A percentile compares a stretch with the other conserved stretches of the same genome.
phyloP scores from a whole-genome alignment of 2,888 invertebrate genomes.

The Venustoraphidia nigricollis region DNA sequence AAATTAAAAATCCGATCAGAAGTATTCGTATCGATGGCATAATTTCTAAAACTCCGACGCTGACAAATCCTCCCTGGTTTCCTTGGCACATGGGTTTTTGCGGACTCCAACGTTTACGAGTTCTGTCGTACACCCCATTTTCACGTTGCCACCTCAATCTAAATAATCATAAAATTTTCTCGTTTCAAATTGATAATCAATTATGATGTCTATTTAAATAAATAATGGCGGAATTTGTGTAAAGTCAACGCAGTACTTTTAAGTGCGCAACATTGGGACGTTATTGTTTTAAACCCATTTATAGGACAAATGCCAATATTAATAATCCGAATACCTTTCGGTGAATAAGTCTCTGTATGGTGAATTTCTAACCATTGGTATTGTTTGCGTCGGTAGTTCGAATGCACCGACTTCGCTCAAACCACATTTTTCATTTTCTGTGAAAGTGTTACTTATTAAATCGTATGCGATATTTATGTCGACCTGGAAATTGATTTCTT shows the following conservation, averaged over 20 bases:
- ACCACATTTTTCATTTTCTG: conserved; percentile 45
- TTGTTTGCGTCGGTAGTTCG: conserved; percentile 36
- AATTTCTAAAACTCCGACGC: conserved; percentile 37
- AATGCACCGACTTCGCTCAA: conserved; percentile 41
- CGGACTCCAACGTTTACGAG: conserved; percentile 36
- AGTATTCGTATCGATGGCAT: conserved; percentile 28
- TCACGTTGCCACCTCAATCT: conserved; percentile 46
- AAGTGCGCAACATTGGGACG: too few species aligned
- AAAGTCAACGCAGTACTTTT: background rate
- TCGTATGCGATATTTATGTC: conserved; percentile 42
- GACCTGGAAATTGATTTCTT: conserved; percentile 21
- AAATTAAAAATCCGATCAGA: too few species aligned
- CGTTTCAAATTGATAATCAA: background rate
- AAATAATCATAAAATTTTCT: conserved; percentile 1
- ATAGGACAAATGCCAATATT: too few species aligned
- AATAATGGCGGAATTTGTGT: background rate
- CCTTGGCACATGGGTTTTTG: conserved; percentile 36
- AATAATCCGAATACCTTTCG: conserved; percentile 20
- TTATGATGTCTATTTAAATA: background rate
- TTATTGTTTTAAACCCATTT: too few species aligned
- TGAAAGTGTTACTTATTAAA: conserved; percentile 41
- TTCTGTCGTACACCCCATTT: conserved; percentile 34
- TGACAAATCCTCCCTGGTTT: conserved; percentile 32
- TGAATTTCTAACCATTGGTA: conserved; percentile 37
- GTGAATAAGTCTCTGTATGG: conserved; percentile 40